A percentile compares a stretch with the other conserved stretches of the same genome.
These are phyloP conservation scores for Epinephelus moara DNA, from an alignment of 2,113 vertebrate genomes.

Conservation along the genomic window DNA sequence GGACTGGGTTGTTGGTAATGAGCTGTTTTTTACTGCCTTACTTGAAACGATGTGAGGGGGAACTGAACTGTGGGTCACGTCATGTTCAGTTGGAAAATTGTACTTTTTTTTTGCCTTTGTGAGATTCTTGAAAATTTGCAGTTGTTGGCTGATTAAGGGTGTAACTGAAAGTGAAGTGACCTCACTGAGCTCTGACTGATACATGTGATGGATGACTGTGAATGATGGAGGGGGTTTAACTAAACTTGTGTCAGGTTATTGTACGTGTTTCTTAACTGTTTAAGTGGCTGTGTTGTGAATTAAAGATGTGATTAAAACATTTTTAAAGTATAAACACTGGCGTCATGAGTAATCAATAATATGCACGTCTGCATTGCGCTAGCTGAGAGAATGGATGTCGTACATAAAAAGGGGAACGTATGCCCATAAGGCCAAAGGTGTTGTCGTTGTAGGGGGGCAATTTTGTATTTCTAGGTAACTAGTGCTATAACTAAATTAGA, in stretches of 20 bases:
- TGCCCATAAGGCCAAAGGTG: too few species aligned
- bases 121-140: not conserved
- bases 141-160: not conserved
- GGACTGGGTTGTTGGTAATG: conserved; percentile 7
- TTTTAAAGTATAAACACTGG: not conserved
- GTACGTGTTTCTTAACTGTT: conserved; percentile 8
- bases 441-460: too few species aligned
- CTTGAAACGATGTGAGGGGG: conserved; percentile 51
- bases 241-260: not conserved
- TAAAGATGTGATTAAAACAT: conserved; percentile 42
- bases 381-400: not conserved
- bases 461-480: too few species aligned
- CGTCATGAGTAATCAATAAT: not conserved
- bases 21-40: conserved; percentile 15
- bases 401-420: too few species aligned
- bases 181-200: conserved; percentile 5
- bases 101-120: not conserved
- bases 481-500: too few species aligned
- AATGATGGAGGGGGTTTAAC: conserved; percentile 28
- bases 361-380: not conserved
- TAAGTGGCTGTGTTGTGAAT: conserved; percentile 45
- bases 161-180: not conserved
- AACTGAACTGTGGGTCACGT: not conserved
- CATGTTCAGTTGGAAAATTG: not conserved
- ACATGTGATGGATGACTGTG: conserved; percentile 20